Percentiles rank a stretch among this genome's conserved stretches.
phyloP scores from a whole-genome alignment of 2,888 invertebrate genomes.

The Pterobdella sp. region DNA sequence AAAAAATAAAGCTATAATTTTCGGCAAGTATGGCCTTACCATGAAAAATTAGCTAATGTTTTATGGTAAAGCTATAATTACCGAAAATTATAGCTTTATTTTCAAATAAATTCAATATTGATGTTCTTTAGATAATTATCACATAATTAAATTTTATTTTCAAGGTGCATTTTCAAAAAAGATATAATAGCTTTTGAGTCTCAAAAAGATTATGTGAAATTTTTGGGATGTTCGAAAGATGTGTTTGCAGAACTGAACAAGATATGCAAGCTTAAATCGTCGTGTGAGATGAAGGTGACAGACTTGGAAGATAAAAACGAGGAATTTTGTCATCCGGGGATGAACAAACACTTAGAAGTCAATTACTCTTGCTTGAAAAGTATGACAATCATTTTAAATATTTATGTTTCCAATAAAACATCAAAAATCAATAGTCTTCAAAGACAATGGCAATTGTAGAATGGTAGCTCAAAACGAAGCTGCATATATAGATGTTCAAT shows the following conservation, averaged over 20 bases:
- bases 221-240: slow-evolving; percentile 29
- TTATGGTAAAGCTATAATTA: too few relatives aligned
- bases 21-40: too few relatives aligned
- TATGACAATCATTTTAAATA: slow-evolving; percentile 1
- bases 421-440: too few relatives aligned
- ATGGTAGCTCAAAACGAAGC: not conserved
- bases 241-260: slow-evolving; percentile 3
- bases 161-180: slow-evolving; percentile 18
- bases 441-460: not conserved
- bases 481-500: not conserved
- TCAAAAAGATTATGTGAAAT: not conserved
- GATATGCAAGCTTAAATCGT: slow-evolving; percentile 18
- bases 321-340: slow-evolving; percentile 19
- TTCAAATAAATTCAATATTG: too few relatives aligned
- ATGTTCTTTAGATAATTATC: too few relatives aligned
- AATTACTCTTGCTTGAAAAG: slow-evolving; percentile 27
- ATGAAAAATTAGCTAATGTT: too few relatives aligned
- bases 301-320: slow-evolving; percentile 16
- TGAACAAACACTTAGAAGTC: slow-evolving; percentile 28
- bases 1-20: too few relatives aligned
- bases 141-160: too few relatives aligned
- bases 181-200: slow-evolving; percentile 10
- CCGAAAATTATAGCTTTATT: too few relatives aligned
- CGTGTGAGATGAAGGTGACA: slow-evolving; percentile 18
- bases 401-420: too few relatives aligned